A percentile compares a stretch with the other conserved stretches of the same genome.
Conservation (phyloP, 2,113 vertebrate genomes). For the Numida meleagris region DNA sequence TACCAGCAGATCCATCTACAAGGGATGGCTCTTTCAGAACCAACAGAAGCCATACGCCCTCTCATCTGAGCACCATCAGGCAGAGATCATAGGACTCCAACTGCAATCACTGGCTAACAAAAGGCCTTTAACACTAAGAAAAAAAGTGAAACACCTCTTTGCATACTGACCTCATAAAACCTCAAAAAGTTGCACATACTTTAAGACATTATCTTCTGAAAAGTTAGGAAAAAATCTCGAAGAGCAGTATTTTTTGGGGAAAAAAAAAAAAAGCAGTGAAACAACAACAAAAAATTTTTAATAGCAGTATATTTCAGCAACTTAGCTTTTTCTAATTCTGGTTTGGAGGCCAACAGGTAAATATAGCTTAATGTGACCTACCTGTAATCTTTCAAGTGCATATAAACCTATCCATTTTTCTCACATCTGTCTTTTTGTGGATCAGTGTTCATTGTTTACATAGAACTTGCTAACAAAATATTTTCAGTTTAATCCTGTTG, state of each 20-base stretch:
- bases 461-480: neutral
- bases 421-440: neutral
- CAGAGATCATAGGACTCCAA: neutral
- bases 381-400: neutral
- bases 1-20: neutral
- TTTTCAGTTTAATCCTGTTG: too few relatives aligned
- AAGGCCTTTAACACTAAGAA: neutral
- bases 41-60: neutral
- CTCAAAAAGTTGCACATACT: neutral
- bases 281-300: neutral
- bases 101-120: neutral
- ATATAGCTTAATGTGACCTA: neutral
- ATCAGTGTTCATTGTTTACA: neutral
- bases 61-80: neutral
- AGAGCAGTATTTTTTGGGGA: too few relatives aligned
- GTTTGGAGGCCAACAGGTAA: neutral
- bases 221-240: neutral
- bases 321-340: neutral
- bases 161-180: neutral
- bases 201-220: neutral
- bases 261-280: neutral
- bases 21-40: neutral
- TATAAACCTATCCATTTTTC: neutral
- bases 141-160: neutral
- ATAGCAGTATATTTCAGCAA: neutral